phyloP scores from a whole-genome alignment of 2,888 invertebrate genomes.

The Rhamnusium bicolor region DNA sequence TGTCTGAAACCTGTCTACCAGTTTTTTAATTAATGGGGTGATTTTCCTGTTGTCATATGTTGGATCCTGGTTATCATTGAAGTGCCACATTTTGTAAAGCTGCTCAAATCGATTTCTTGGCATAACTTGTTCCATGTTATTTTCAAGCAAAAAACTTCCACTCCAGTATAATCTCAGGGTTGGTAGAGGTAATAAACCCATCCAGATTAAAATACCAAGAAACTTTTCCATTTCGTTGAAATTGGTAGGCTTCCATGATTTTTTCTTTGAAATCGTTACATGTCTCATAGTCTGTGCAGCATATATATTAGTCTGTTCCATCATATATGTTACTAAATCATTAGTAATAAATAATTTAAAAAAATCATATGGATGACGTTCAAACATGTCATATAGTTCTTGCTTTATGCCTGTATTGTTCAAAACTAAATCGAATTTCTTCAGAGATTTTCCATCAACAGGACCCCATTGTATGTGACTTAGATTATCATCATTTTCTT shows the following conservation, averaged over 20 bases:
- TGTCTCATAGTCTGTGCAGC: neutral
- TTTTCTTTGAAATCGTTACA: conserved; percentile 2
- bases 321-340: conserved; percentile 19
- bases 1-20: neutral
- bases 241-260: conserved; percentile 16
- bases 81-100: conserved; percentile 7
- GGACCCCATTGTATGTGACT: no score
- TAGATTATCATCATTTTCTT: no score
- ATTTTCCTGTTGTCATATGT: conserved; percentile 1
- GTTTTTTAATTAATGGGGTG: conserved; percentile 7
- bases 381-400: conserved; percentile 20
- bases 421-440: neutral
- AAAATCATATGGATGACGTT: conserved; percentile 23
- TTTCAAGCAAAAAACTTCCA: neutral
- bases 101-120: conserved; percentile 12
- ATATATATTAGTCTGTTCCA: conserved; percentile 27
- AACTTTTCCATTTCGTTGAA: conserved; percentile 25
- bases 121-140: conserved; percentile 9
- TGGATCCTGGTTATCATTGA: conserved; percentile 1
- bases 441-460: no score
- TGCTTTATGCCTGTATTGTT: neutral
- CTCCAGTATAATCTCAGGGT: conserved; percentile 13
- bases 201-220: conserved; percentile 16
- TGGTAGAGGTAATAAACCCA: conserved; percentile 21
- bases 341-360: conserved; percentile 18